Base-by-base conservation (phyloP, 2,888 invertebrate species). In the Argyra leucocephala region DNA sequence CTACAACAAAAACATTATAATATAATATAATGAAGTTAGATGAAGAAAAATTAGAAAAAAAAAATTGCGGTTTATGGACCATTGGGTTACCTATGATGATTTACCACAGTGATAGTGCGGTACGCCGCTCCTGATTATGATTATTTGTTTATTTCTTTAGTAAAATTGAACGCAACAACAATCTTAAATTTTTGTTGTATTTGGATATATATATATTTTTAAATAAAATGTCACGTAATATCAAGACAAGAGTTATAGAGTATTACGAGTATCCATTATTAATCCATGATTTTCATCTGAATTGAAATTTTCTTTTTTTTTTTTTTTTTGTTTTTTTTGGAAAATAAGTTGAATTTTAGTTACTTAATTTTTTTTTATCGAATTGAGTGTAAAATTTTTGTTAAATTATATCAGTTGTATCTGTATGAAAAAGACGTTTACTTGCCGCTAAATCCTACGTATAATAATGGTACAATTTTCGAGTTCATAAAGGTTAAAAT, bases 11-110 rank as follows among this genome's bases (percentile, higher is more conserved):
- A 31, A 26, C 7, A 26, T 4, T 4, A 26, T 6, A 26, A 6
- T 26, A 26, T 26, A 26, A 26, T 6, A 26, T 26, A 26, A 26
- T 6, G 26, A 4, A 26, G 26, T 7, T n/a, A n/a, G n/a, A n/a
- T n/a, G n/a, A n/a, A n/a, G n/a, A 26, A 26, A 31, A 31, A 31
- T 10, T 6, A 31, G 7, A 31, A 48, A 48, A n/a, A 48, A 48
- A 48, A 48, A 48, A 48, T 48, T 48, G 48, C 48, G 48, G 48
- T 48, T 48, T 48, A 48, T 48, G 48, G 48, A 48, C 48, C 48
- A 48, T 48, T 48, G 48, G 48, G 48, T 48, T 48, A 48, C 48
- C 48, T 18, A 48, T 9, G 5, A 18, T 12, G 2, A 18, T 18
- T 48, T 18, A 12, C 9, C 15, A 48, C 15, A 48, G n/a, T 18